Evolutionary conservation across 2,113 vertebrate species (phyloP).

Genomic region (Neodontobutis hainanensis): DNA sequence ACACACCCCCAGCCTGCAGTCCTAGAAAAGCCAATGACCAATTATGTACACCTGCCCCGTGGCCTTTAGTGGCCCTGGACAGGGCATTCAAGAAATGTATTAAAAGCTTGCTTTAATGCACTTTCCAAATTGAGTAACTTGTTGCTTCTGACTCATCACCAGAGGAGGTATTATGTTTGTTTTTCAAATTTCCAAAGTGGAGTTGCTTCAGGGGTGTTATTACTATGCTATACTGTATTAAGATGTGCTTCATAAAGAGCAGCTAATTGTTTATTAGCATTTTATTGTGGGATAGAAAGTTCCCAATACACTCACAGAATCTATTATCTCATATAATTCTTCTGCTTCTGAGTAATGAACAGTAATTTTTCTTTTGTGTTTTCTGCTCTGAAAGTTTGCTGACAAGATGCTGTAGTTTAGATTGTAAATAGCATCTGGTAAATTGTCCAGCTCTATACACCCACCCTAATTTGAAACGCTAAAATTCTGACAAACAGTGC

Average conservation of each 20-base stretch:
- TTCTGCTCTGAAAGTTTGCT: too few species aligned
- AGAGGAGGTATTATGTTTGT: slow-evolving; percentile 60
- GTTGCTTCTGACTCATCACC: slow-evolving; percentile 57
- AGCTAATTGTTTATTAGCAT: neutral
- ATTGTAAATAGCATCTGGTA: too few species aligned
- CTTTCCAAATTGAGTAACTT: slow-evolving; percentile 37
- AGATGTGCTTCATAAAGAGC: slow-evolving; percentile 35
- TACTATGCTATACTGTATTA: slow-evolving; percentile 46
- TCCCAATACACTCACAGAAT: too few species aligned
- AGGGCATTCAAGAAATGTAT: slow-evolving; percentile 40
- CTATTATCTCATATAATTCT: too few species aligned
- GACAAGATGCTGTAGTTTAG: too few species aligned
- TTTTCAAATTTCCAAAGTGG: slow-evolving; percentile 69
- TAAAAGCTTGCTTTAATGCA: slow-evolving; percentile 32
- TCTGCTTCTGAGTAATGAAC: too few species aligned
- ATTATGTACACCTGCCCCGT: slow-evolving; percentile 30
- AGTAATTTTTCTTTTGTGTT: too few species aligned
- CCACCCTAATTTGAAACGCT: too few species aligned
- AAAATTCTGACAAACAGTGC: too few species aligned
- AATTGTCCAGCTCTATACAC: too few species aligned
- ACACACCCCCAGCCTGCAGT: slow-evolving; percentile 70
- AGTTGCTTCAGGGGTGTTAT: slow-evolving; percentile 59
- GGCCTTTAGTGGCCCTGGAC: slow-evolving; percentile 48
- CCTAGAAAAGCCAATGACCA: slow-evolving; percentile 59
- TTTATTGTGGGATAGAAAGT: neutral